Evolutionary conservation across 2,797 vertebrate species (phyloP).

Genomic region (Semaprochilodus insignis): DNA sequence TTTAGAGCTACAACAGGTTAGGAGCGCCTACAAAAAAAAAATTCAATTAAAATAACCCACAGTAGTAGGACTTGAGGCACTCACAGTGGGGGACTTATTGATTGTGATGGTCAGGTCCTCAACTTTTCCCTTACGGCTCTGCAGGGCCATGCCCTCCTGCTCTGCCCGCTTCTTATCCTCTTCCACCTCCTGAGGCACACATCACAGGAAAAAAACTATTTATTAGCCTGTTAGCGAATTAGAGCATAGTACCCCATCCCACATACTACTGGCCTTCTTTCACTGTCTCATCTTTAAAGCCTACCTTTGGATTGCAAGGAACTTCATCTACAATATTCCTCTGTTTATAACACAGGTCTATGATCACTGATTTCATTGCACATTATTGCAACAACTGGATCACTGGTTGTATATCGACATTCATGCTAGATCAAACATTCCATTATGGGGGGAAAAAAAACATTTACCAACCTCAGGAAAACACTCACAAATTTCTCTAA

Average conservation of each 20-base stretch:
- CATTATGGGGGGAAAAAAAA: no score
- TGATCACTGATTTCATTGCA: no score
- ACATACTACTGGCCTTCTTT: neutral
- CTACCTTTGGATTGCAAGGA: neutral
- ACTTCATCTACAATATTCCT: neutral
- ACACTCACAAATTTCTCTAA: neutral
- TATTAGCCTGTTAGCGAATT: neutral
- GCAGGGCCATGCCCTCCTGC: constrained; percentile 88
- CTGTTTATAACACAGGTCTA: no score
- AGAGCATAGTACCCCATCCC: neutral
- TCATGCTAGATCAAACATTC: neutral
- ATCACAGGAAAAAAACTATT: neutral
- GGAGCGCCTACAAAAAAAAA: no score
- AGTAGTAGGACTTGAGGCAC: constrained; percentile 51
- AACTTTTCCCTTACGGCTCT: constrained; percentile 81
- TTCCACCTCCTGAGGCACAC: constrained; percentile 89
- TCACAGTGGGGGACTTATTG: constrained; percentile 89
- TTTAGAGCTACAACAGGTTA: no score
- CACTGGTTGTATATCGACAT: no score
- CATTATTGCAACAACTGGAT: no score
- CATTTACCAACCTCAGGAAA: neutral
- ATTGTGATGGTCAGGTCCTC: constrained; percentile 95
- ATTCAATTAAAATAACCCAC: no score
- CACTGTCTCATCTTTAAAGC: neutral
- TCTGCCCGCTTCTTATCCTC: constrained; percentile 94